These are phyloP conservation scores for Hylia prasina DNA, from an alignment of 2,113 vertebrate species.

Conservation along the genomic window DNA sequence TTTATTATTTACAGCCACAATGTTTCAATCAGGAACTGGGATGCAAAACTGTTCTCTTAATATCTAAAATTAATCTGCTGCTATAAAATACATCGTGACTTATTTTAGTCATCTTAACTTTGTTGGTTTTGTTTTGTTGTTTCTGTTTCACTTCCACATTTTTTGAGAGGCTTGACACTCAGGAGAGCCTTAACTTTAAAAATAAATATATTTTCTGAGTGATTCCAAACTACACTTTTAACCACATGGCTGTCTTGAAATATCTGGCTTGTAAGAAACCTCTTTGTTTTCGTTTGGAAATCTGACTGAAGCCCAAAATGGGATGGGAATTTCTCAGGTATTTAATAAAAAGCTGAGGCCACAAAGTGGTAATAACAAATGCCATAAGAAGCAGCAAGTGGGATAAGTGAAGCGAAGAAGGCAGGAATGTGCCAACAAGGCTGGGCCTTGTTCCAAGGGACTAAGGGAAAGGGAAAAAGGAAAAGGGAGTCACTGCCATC, in stretches of 20 bases:
- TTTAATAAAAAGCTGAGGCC: not conserved
- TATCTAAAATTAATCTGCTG: not conserved
- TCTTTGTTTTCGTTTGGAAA: not conserved
- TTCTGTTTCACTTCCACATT: not conserved
- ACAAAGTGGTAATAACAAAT: not conserved
- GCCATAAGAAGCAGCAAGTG: not conserved
- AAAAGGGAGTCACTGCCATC: not conserved
- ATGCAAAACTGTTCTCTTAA: not conserved
- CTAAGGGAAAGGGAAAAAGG: fast-evolving
- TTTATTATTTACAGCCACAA: not conserved
- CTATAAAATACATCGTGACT: not conserved
- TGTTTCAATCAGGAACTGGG: not conserved
- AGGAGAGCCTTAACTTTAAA: not conserved
- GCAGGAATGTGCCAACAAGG: not conserved
- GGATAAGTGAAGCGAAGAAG: not conserved
- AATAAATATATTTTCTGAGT: fast-evolving
- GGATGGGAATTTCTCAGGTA: not conserved
- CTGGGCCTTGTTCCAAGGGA: not conserved
- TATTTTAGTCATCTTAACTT: not conserved
- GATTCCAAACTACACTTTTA: not conserved
- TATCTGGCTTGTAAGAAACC: not conserved
- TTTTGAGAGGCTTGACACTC: not conserved
- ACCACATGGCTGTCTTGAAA: not conserved
- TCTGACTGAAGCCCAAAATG: not conserved
- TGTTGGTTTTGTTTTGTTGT: too few relatives aligned